Base-by-base conservation (phyloP, 2,113 vertebrate species). In the Hydrochoerus hydrochaeris region DNA sequence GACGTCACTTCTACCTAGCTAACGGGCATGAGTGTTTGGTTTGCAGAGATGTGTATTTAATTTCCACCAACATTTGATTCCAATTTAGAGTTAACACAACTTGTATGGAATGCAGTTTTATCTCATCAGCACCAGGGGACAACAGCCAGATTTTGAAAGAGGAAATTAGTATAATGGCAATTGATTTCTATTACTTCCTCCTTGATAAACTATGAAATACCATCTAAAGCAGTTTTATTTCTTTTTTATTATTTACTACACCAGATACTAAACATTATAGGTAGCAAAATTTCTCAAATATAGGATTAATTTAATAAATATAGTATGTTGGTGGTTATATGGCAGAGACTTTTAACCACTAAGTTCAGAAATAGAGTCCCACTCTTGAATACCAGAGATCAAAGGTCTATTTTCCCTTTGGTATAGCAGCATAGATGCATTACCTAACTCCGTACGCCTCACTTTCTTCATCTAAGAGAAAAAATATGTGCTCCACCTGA, bases 41-140 rank as follows among this genome's bases (percentile, higher is more conserved):
- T 84, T 83, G 19, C 71, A 60, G 38, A 62, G 26, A 16, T 57
- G 10, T 5, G n/a, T 41, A 24, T 58, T 82, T 83, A 67, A 73
- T 26, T 95, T 95, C 71, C 44, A 88, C 26, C 2, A 54, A 97
- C 1, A 62, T 97, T 87, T 80, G 88, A 81, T 41, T 84, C 75
- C 57, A 96, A 94, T 19, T 93, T 63, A 41, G 75, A 38, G 41
- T 58, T 73, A 93, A 65, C 14, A 75, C 20, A 88, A n/a, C 1
- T 44, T 26, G 41, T n/a, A 5, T 4, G n/a, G 49, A 97, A 92
- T 97, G 63, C 85, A 97, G 41, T 28, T 90, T 84, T 28, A 54
- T 24, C 49, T 12, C 22, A 65, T 35, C 38, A 94, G 44, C 49
- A 78, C 80, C 3, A 94, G 88, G 58, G 44, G 75, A n/a, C 38